These are phyloP conservation scores for Drosophila paramelanica DNA, from an alignment of 2,888 invertebrate species.

Conservation along the genomic window DNA sequence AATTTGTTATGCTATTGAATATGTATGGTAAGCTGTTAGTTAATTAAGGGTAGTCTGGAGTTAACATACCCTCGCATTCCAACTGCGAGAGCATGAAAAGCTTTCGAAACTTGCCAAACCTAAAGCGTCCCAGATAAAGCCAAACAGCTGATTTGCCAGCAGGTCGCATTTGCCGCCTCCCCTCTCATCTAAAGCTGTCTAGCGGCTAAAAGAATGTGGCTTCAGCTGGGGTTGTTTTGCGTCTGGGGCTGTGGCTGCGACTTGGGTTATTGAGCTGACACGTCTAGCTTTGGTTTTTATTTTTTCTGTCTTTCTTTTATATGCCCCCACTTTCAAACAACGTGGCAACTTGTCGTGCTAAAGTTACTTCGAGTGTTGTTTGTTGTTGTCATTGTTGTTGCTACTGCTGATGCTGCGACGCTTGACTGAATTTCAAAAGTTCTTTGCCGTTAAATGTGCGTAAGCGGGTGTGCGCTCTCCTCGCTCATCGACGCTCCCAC, in stretches of 20 bases:
- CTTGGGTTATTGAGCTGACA: slow-evolving; percentile 26
- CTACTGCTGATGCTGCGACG: slow-evolving; percentile 47
- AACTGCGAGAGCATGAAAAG: slow-evolving; percentile 32
- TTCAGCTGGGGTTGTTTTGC: neutral
- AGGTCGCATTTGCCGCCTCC: slow-evolving; percentile 2
- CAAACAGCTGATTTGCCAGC: slow-evolving; percentile 43
- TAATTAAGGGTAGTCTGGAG: neutral
- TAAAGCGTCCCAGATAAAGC: slow-evolving; percentile 23
- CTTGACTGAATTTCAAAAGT: slow-evolving; percentile 74
- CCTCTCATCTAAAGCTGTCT: neutral
- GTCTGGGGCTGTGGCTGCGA: no score
- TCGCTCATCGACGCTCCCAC: neutral
- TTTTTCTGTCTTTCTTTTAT: neutral
- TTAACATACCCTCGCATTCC: neutral
- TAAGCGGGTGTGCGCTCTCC: slow-evolving; percentile 1
- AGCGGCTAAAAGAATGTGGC: neutral
- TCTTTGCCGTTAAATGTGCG: slow-evolving; percentile 72
- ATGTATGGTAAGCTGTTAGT: slow-evolving; percentile 47
- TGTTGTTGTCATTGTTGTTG: slow-evolving; percentile 20
- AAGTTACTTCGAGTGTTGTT: slow-evolving; percentile 43
- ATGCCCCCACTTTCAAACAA: slow-evolving; percentile 38
- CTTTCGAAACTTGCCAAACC: slow-evolving; percentile 33
- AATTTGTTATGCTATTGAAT: slow-evolving; percentile 4
- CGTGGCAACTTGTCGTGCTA: slow-evolving; percentile 67
- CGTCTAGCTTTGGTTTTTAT: slow-evolving; percentile 6